Evolutionary conservation across 2,888 invertebrate genomes (phyloP).

Genomic region (Latrodectus elegans): DNA sequence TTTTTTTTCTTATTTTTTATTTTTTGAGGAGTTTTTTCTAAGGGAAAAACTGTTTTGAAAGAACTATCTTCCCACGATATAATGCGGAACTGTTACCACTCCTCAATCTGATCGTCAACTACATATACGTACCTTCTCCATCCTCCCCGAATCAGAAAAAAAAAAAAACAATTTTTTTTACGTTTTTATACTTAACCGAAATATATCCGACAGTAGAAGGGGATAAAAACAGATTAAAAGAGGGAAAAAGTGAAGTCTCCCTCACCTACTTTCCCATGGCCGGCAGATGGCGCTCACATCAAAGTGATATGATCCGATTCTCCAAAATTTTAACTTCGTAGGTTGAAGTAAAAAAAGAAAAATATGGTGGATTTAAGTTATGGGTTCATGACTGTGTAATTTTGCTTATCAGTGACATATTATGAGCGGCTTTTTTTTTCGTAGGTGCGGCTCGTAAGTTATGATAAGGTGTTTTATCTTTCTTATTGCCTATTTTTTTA

Average conservation of each 20-base stretch:
- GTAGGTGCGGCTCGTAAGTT: constrained; percentile 55
- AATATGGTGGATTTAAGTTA: constrained; percentile 25
- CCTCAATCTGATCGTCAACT: constrained; percentile 8
- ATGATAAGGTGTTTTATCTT: constrained; percentile 37
- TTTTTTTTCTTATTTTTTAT: too few relatives aligned
- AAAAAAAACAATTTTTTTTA: too few relatives aligned
- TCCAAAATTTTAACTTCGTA: not conserved
- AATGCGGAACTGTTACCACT: constrained; percentile 12
- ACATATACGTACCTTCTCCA: too few relatives aligned
- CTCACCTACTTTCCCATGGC: not conserved
- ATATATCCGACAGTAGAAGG: too few relatives aligned
- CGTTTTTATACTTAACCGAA: too few relatives aligned
- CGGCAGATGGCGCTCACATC: constrained; percentile 36
- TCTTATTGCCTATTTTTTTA: constrained; percentile 7
- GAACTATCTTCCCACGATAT: constrained; percentile 39
- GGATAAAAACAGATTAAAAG: not conserved
- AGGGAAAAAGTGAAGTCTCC: not conserved
- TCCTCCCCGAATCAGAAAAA: too few relatives aligned
- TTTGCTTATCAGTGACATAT: constrained; percentile 63
- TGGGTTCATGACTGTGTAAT: constrained; percentile 40
- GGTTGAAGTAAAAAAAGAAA: not conserved
- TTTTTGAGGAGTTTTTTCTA: too few relatives aligned
- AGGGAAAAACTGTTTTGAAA: not conserved
- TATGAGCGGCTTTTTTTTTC: constrained; percentile 55
- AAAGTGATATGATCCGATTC: constrained; percentile 33